Evolutionary conservation across 2,888 invertebrate genomes (phyloP).

Genomic region (Atrina japonica): DNA sequence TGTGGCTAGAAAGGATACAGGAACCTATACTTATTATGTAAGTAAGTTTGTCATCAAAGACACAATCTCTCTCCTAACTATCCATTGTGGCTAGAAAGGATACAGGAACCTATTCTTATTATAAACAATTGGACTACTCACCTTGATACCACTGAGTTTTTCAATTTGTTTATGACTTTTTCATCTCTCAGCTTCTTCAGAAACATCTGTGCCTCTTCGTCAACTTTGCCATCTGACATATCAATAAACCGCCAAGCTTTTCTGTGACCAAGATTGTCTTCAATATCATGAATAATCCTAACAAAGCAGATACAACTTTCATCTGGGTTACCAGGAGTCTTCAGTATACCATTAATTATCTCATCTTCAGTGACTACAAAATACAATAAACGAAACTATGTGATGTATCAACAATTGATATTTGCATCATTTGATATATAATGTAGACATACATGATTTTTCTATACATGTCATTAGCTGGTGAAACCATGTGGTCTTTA

Average conservation of each 20-base stretch:
- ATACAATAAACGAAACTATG: background rate
- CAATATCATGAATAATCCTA: constrained; percentile 62
- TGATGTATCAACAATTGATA: background rate
- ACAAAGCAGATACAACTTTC: constrained; percentile 65
- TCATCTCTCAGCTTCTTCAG: constrained; percentile 59
- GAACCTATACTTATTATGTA: too few relatives aligned
- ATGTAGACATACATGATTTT: too few relatives aligned
- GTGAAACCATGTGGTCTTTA: too few relatives aligned
- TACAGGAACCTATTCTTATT: too few relatives aligned
- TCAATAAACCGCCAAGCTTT: constrained; percentile 63
- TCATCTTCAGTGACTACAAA: constrained; percentile 67
- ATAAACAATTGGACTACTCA: constrained; percentile 14
- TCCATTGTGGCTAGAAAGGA: too few relatives aligned
- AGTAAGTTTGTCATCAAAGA: too few relatives aligned
- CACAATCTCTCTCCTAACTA: too few relatives aligned
- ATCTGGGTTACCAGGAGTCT: constrained; percentile 50
- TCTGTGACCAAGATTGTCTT: constrained; percentile 53
- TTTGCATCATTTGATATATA: too few relatives aligned
- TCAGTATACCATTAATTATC: constrained; percentile 59
- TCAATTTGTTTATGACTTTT: constrained; percentile 47
- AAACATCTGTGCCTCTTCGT: constrained; percentile 59
- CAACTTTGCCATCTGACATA: constrained; percentile 48
- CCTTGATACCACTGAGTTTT: constrained; percentile 48
- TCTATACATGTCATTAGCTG: too few relatives aligned
- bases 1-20: too few relatives aligned